Percentiles rank a stretch among this genome's conserved stretches.
phyloP scores from a whole-genome alignment of 2,797 vertebrate genomes.

The Salmo trutta region DNA sequence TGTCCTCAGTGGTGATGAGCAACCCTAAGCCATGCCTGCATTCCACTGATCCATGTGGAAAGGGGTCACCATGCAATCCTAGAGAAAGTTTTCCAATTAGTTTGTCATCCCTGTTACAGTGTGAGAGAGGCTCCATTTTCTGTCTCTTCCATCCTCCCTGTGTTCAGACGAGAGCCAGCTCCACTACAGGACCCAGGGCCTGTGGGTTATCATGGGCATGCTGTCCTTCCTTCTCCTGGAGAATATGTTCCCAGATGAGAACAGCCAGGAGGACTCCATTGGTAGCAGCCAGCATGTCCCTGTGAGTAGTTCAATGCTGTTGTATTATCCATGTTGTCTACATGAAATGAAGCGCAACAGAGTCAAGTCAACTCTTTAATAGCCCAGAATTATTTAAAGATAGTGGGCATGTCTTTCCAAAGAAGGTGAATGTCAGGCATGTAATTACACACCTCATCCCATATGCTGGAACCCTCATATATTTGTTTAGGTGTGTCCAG shows the following conservation, averaged over 20 bases:
- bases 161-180: conserved; percentile 79
- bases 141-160: neutral
- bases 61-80: neutral
- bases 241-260: conserved; percentile 89
- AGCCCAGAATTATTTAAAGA: neutral
- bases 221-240: conserved; percentile 90
- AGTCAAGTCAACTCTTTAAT: too few relatives aligned
- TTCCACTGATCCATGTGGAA: neutral
- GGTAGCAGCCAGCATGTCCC: neutral
- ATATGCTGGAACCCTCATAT: neutral
- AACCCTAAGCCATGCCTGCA: neutral
- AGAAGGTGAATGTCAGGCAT: neutral
- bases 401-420: neutral
- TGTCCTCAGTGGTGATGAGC: too few relatives aligned
- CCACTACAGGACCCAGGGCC: conserved; percentile 86
- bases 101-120: neutral
- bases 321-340: neutral
- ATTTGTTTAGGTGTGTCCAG: neutral
- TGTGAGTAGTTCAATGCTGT: neutral
- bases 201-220: conserved; percentile 93
- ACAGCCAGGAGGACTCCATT: conserved; percentile 45
- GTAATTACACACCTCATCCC: neutral
- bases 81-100: neutral
- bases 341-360: neutral
- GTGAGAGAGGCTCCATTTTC: neutral